These are phyloP conservation scores for Garrulus glandarius DNA, from an alignment of 2,797 vertebrate species.

Conservation along the genomic window DNA sequence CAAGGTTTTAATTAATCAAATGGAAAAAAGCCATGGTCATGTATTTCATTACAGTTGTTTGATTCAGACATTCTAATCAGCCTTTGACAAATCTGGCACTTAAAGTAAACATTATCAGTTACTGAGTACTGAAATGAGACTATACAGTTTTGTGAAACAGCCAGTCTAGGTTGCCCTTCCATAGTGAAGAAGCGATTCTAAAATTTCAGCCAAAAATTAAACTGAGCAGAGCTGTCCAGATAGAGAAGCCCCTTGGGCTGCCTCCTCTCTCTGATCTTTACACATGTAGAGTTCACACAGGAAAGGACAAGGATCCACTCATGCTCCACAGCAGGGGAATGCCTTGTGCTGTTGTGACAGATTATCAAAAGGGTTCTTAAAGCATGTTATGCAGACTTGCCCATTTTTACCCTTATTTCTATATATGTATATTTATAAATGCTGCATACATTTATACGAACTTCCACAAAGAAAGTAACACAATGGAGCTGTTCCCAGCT, in stretches of 20 bases:
- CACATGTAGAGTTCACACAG: not conserved
- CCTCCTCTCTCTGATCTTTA: not conserved
- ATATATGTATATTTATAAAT: not conserved
- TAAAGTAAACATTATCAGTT: not conserved
- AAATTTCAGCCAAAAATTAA: not conserved
- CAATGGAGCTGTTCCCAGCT: not conserved
- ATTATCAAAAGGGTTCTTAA: not conserved
- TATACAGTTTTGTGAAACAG: not conserved
- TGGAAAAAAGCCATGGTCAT: not conserved
- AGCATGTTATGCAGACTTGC: not conserved
- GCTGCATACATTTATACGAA: not conserved
- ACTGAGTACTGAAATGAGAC: not conserved
- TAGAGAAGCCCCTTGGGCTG: not conserved
- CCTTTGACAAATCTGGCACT: not conserved
- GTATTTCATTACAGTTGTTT: not conserved
- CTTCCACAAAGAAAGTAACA: not conserved
- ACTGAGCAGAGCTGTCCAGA: not conserved
- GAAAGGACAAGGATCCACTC: not conserved
- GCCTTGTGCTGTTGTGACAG: not conserved
- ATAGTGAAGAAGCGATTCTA: rapidly evolving
- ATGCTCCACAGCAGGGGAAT: not conserved
- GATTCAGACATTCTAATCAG: not conserved
- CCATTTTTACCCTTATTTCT: not conserved
- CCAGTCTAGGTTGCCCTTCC: not conserved
- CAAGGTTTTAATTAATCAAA: not conserved